Evolutionary conservation across 92 coral and sea anemone genomes (phyloP).

Genomic region (Palythoa heliodiscus): DNA sequence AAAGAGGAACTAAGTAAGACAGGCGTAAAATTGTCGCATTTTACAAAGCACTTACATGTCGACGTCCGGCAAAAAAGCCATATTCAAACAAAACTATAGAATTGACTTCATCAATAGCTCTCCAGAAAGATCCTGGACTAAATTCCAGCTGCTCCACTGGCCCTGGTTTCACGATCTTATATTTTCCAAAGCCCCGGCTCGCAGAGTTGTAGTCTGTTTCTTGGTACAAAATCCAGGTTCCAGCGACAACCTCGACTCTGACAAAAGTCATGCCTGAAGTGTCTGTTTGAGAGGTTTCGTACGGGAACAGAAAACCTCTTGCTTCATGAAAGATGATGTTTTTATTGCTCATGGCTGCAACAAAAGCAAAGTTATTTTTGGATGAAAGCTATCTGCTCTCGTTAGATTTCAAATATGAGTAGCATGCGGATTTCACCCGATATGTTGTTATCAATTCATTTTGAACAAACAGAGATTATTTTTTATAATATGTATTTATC

Average conservation of each 20-base stretch:
- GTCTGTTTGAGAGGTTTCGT: not conserved
- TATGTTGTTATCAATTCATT: too few relatives aligned
- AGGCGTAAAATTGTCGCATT: not conserved
- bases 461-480: too few relatives aligned
- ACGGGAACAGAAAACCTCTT: not conserved
- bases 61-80: not conserved
- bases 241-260: conserved; percentile 23
- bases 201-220: conserved; percentile 5
- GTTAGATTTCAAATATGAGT: too few relatives aligned
- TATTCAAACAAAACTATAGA: conserved; percentile 25
- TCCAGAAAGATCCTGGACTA: conserved; percentile 16
- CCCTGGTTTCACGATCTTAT: not conserved
- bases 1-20: too few relatives aligned
- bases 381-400: too few relatives aligned
- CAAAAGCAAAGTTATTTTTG: not conserved
- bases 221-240: conserved; percentile 35
- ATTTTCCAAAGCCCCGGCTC: not conserved
- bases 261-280: not conserved
- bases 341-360: not conserved
- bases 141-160: not conserved
- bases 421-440: too few relatives aligned
- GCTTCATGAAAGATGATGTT: not conserved
- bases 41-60: conserved; percentile 6
- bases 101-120: conserved; percentile 12
- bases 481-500: too few relatives aligned